Conservation (phyloP, 1,140 invertebrate genomes). For the Brachionus sp. region DNA sequence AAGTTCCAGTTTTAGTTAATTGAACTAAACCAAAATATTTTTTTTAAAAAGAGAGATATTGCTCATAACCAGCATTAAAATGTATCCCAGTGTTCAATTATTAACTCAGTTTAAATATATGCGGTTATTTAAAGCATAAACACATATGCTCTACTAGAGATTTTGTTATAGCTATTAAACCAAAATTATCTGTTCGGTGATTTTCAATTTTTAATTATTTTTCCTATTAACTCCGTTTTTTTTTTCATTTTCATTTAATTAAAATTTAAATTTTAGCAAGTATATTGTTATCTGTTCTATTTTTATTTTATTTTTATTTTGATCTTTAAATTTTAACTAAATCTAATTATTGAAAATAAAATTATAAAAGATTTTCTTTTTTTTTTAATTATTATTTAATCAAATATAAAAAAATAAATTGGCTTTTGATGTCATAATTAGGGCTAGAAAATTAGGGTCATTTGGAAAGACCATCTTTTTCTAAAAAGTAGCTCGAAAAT, state of each 20-base stretch:
- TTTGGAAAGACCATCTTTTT: too few relatives aligned
- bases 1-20: slow-evolving; percentile 29
- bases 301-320: background rate
- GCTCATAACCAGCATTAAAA: slow-evolving; percentile 9
- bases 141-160: background rate
- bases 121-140: background rate
- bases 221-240: background rate
- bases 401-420: too few relatives aligned
- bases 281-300: background rate
- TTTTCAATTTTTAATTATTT: background rate
- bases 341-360: slow-evolving; percentile 6
- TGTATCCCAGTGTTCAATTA: background rate
- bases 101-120: background rate
- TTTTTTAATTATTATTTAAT: background rate
- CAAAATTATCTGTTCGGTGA: slow-evolving; percentile 31
- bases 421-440: too few relatives aligned
- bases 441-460: too few relatives aligned
- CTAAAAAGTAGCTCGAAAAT: too few relatives aligned
- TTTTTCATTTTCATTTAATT: background rate
- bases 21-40: slow-evolving; percentile 6
- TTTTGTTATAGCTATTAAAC: background rate
- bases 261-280: background rate
- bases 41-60: background rate
- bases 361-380: background rate
- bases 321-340: background rate